Conservation (phyloP, 2,113 vertebrate genomes). For the Chlorodrepanis virens region DNA sequence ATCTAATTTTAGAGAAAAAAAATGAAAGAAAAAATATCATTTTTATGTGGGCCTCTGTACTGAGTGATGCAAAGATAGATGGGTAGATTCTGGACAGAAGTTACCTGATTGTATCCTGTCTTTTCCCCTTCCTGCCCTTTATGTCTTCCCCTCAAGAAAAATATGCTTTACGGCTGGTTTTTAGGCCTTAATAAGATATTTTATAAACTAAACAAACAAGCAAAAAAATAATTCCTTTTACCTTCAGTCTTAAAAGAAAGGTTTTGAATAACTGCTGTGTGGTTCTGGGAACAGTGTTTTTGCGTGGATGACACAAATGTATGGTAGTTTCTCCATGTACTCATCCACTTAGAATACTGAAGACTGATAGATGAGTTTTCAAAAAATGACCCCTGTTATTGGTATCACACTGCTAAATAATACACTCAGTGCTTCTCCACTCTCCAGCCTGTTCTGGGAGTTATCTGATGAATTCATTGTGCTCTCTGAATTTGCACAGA, state of each 20-base stretch:
- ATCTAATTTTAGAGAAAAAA: not conserved
- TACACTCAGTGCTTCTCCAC: not conserved
- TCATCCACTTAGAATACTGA: not conserved
- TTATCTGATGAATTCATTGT: not conserved
- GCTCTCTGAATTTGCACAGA: not conserved
- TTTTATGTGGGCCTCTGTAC: not conserved
- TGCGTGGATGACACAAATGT: not conserved
- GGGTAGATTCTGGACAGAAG: not conserved
- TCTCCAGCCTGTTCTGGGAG: not conserved
- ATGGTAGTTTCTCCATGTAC: not conserved
- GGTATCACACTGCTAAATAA: not conserved
- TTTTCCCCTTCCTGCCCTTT: not conserved
- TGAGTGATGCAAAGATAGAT: not conserved
- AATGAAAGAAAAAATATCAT: not conserved
- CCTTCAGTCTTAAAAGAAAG: not conserved
- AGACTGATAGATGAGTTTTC: not conserved
- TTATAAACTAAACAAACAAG: not conserved
- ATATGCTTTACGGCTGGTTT: not conserved
- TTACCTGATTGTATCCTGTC: not conserved
- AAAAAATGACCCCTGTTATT: not conserved
- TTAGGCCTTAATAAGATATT: not conserved
- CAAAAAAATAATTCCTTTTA: not conserved
- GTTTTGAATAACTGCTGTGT: not conserved
- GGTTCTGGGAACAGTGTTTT: not conserved
- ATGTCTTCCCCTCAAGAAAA: fast-evolving